Evolutionary conservation across 2,888 invertebrate genomes (phyloP), one percentile per base, ranked within the genome.

Genomic region (Synanthedon andrenaeformis): DNA sequence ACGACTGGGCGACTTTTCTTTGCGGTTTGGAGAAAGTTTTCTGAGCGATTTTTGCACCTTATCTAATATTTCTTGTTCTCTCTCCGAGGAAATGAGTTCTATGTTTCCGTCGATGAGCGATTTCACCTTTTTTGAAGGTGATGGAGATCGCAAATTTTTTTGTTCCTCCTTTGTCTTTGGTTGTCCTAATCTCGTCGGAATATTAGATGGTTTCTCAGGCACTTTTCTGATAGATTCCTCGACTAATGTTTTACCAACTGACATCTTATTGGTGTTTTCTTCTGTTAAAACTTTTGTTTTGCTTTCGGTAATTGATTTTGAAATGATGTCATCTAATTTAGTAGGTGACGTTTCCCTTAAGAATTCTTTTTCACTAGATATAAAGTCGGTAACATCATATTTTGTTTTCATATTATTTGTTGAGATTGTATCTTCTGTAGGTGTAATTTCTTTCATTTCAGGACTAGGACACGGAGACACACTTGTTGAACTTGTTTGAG

Each of bases 21-120:
- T 78, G 11, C 80, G 75, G 28, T 76, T 74, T 0, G 85, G 84
- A n/a, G 86, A 87, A 13, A 83, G 60, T 59, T 79, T 84, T 60
- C 81, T 69, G 4, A 82, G 63, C 13, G 83, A 82, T 52, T 79
- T 78, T 62, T 85, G 78, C 3, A 84, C 82, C 62, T 69, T 75
- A 51, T 83, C 76, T 13, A 83, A 58, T 58, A 83, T 72, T 65
- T 83, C 80, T 61, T 78, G 76, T 63, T 84, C 81, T 62, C 76
- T 73, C 63, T 87, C 84, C 3, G 78, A 74, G 41, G 68, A 59
- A 6, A 82, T 69, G 52, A 82, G 77, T 48, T 75, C 70, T 35
- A 65, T 66, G 42, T 56, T 72, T 0, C 67, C 57, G 57, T 75
- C 71, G 23, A 64, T 67, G 12, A 60, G 57, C 53, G 58, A 62